These are phyloP conservation scores for Lagopus leucura DNA, from an alignment of 2,113 vertebrate species.

Conservation along the genomic window DNA sequence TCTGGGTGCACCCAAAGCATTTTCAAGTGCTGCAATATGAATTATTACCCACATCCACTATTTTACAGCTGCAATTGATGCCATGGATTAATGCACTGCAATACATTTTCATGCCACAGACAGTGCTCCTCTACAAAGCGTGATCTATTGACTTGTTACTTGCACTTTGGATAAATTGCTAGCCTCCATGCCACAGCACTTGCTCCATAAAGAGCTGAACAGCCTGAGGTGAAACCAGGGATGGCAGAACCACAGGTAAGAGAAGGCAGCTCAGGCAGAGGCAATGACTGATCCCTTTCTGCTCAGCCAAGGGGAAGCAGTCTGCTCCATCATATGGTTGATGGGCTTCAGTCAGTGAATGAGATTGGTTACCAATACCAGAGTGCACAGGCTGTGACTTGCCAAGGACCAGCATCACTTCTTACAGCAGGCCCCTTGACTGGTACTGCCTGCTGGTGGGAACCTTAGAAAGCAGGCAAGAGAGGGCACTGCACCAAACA, in stretches of 20 bases:
- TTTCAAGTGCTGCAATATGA: conserved; percentile 45
- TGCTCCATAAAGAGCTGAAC: background rate
- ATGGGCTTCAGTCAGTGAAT: background rate
- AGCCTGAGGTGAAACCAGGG: background rate
- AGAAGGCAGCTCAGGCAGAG: too few species aligned
- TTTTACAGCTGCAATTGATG: conserved; percentile 38
- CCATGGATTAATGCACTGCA: conserved; percentile 34
- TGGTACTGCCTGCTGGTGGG: background rate
- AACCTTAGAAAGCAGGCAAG: background rate
- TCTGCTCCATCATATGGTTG: background rate
- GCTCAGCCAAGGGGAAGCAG: background rate
- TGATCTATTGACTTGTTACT: conserved; percentile 60
- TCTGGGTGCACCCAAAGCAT: background rate
- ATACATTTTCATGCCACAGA: conserved; percentile 54
- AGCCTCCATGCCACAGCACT: background rate
- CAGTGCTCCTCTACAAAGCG: conserved; percentile 4
- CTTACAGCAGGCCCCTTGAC: rapidly evolving
- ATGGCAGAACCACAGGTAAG: background rate
- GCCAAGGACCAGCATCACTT: background rate
- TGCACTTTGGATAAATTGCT: conserved; percentile 23
- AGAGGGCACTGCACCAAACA: background rate
- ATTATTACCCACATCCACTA: conserved; percentile 9
- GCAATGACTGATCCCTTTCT: background rate
- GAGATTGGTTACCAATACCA: background rate
- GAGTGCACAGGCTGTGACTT: background rate